Conservation (phyloP, 2,797 vertebrate genomes). For the Mus spretus region DNA sequence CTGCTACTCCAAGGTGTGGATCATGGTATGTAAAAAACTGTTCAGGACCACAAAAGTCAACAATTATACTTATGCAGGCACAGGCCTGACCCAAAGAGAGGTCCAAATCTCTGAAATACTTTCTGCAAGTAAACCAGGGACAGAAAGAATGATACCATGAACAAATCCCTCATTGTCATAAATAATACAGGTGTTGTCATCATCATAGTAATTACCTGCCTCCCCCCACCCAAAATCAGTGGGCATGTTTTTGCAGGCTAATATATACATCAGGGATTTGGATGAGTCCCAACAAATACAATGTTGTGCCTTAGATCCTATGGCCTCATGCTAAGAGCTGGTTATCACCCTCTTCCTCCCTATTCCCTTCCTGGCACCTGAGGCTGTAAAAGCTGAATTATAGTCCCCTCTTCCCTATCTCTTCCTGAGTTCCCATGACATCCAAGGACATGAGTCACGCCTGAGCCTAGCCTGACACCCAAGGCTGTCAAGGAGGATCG, state of each 20-base stretch:
- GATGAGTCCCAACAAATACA: not conserved
- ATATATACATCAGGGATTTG: not conserved
- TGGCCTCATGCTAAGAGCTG: no score
- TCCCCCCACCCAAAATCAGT: not conserved
- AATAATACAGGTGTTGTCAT: not conserved
- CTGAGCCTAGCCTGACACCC: no score
- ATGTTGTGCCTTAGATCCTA: not conserved
- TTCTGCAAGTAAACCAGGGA: not conserved
- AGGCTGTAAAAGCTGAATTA: no score
- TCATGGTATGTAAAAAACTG: not conserved
- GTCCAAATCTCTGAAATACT: not conserved
- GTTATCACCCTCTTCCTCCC: no score
- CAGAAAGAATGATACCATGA: not conserved
- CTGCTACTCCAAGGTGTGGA: not conserved
- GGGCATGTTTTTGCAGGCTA: conserved; percentile 7
- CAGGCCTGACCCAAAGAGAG: not conserved
- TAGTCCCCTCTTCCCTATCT: no score
- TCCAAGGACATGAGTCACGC: no score
- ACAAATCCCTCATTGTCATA: not conserved
- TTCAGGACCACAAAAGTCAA: not conserved
- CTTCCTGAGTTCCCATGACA: no score
- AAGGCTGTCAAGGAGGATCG: no score
- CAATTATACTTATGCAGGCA: not conserved
- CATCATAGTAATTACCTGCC: not conserved
- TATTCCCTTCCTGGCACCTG: no score